Base-by-base conservation (phyloP, 2,113 vertebrate species). In the Varanus salvator region DNA sequence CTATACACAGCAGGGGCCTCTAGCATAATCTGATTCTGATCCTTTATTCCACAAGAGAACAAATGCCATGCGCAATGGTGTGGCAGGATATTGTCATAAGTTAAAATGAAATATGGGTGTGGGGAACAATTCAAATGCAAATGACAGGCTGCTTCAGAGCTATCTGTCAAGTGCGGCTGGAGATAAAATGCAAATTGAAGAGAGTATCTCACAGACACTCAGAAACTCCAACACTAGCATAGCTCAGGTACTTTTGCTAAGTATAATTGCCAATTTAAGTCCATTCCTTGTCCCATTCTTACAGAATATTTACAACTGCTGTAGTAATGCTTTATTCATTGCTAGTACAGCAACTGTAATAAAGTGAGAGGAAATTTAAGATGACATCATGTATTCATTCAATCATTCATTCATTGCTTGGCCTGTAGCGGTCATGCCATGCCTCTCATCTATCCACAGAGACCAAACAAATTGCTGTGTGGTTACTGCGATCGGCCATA, bases 1-100 rank as follows among this genome's bases (percentile, higher is more conserved):
- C 86, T 77, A 3, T 87, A 85, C 31, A 76, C 87, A 88, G 87
- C 52, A 91, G 76, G 90, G 90, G 87, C 77, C 25, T 72, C 17
- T 48, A 34, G 66, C 76, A 86, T 90, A 92, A 82, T 84, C 90
- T 90, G 69, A 87, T 0, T 78, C 19, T 71, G 66, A 34, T 38
- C 83, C 44, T 87, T 89, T 83, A 87, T 52, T 88, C 60, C 72
- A 85, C n/a, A 78, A 57, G 69, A 89, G n/a, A 90, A 60, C 38
- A 84, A 93, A 84, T 1, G 3, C 29, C 23, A 50, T 34, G 11
- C 31, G 34, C 87, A 91, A 57, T 44, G 86, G 81, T 93, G 57
- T 85, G 78, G 75, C 0, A 0, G 78, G n/a, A 74, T 86, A 5
- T 34, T 88, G 6, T 52, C 87, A 64, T 80, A 87, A 38, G 25